Base-by-base conservation (phyloP, 2,797 vertebrate species). In the Sebastes ruberrimus region DNA sequence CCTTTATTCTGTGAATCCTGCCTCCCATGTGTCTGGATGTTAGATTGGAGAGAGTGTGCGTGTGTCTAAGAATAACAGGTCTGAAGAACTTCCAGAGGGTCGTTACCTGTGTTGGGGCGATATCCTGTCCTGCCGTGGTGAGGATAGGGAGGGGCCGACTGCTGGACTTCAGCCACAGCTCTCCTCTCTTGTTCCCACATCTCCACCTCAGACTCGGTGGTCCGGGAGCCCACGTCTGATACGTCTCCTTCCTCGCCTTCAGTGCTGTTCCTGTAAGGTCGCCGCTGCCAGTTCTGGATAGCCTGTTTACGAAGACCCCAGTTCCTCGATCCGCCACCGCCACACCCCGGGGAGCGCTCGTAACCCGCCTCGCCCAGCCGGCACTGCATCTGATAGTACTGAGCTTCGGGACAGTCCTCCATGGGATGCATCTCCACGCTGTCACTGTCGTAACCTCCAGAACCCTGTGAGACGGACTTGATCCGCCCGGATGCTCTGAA, bases 211-310 rank as follows among this genome's bases (percentile, higher is more conserved):
- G 98, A 99, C 91, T 99, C 98, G 0, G 98, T 99, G 66, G 98
- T 99, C 74, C 98, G 95, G 80, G 98, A 99, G 18, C 97, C 98
- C 84, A 97, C 97, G 1, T 99, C 98, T 0, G 98, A 99, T 76
- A 99, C 92, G 2, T 99, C 98, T 0, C 98, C 98, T 71, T 99
- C 98, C 81, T 99, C 98, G 0, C 98, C 98, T 78, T 99, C 98
- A 0, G 97, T 99, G 96, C 98, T 99, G 96, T 99, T 98, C 75
- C 97, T 96, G 91, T 99, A 99, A 0, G 98, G 98, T 75, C 98
- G 94, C 38, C 98, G 97, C 90, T 99, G 98, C 98, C 98, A 99
- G 95, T 99, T 99, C 86, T 99, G 98, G 90, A 99, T 99, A 53
- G 98, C 98, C 89, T 99, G 98, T 52, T 98, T 97, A 25, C 98